Evolutionary conservation across 2,113 vertebrate genomes (phyloP), one percentile per base, ranked within the genome.

Genomic region (Tragulus kanchil): DNA sequence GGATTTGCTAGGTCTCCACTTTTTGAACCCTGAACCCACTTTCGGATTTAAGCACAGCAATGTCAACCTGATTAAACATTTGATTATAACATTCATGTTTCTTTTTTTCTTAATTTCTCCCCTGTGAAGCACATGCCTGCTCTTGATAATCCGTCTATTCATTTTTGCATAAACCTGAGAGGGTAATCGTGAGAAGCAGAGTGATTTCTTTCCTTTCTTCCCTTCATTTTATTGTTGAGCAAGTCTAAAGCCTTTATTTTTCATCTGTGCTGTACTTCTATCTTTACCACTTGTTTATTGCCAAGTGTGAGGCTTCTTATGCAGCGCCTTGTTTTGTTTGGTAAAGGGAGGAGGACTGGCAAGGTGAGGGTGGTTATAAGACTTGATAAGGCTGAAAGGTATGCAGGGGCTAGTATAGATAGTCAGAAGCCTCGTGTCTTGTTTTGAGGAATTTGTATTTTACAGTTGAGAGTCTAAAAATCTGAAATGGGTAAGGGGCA

Each of bases 391-490:
- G 13, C 62, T 86, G 28, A 19, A 64, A 78, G 36, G 28, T 92
- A 90, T 67, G 56, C 15, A 15, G 15, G 31, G 28, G 14, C 26
- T 64, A n/a, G 28, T 64, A 31, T 42, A 45, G 69, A 73, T 13
- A 25, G 69, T 45, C 69, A 92, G 61, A 73, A 90, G 26, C 36
- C 31, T 90, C 89, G 45, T 71, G 16, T 85, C 52, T 85, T n/a
- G 71, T 89, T 85, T 90, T 73, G 75, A 88, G 45, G 48, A 95
- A 84, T 90, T 84, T 54, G 13, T 71, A 56, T 64, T 95, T 95
- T 61, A 67, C 16, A 54, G 78, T 89, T 93, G 36, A 94, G 26
- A 96, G 42, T 75, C 19, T 93, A 45, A 93, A 85, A 45, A 52
- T 73, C n/a, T 83, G 73, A 75, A 84, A 79, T 73, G 36, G 25